Evolutionary conservation across 2,888 invertebrate species (phyloP), one percentile per base, ranked within the genome.

Genomic region (Hirtodrosophila histrioides): DNA sequence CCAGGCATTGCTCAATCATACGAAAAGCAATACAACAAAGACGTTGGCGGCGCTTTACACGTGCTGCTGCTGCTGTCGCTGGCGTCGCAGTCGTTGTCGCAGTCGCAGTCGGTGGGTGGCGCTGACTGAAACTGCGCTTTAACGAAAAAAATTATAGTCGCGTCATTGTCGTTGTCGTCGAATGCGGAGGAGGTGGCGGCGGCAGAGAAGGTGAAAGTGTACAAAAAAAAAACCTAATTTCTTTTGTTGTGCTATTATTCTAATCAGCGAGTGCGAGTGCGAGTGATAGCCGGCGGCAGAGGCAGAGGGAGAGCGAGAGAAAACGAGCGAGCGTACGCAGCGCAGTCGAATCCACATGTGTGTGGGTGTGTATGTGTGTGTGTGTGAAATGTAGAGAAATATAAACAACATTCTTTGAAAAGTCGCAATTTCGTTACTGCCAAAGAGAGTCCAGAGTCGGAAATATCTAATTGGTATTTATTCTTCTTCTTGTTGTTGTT

Each of bases 401-500:
- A 66, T 71, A 60, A 65, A 60, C 54, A 74, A 72, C 33, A 65
- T 65, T 56, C 65, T 69, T 50, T 10, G 31, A 75, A 68, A 73
- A 70, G 41, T 56, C 65, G 49, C 60, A 73, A 61, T 65, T 70
- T 62, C 36, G 29, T 23, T 41, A 40, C 27, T 36, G 33, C 23
- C 17, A 12, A 36, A 44, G 39, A 11, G n/a, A 29, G 60, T 27
- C 24, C 10, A 33, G 50, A 69, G 53, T 73, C 56, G 70, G 50
- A 70, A 73, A 70, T 66, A 48, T 75, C 73, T 66, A 74, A 75
- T 66, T 75, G 66, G 61, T 75, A 71, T 66, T 74, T 55, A 71
- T 75, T 56, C 35, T 50, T 46, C n/a, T n/a, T n/a, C 17, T 1
- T 1, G 17, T 17, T 17, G 17, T 17, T 17, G 17, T 17, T 17